Base-by-base conservation (phyloP, 2,888 invertebrate genomes). In the Vanessa cardui region DNA sequence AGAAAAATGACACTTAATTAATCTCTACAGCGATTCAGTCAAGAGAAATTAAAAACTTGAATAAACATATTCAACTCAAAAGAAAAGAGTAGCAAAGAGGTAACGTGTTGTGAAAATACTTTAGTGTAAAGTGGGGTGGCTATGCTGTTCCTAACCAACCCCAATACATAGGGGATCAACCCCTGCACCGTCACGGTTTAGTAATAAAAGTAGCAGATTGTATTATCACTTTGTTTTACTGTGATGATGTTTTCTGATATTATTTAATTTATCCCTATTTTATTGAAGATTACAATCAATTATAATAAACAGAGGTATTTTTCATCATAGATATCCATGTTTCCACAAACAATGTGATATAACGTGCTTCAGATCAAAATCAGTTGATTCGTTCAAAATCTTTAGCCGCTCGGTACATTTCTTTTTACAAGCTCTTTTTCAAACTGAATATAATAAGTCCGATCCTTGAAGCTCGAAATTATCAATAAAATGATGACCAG, bases 141-240 rank as follows among this genome's bases (percentile, higher is more conserved):
- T 18, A 39, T 31, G 60, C 21, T 18, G 45, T 31, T 70, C 63
- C 62, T 73, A 68, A 68, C 71, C 73, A 69, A 69, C 73, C 74
- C 72, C 69, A 71, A 73, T 47, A 52, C 45, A 46, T 58, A 66
- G 72, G 72, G 72, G 68, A 65, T 66, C 63, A 64, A 71, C 69
- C 71, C 71, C 67, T 56, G 20, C 50, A 9, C 20, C 20, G 26
- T 61, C 45, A 59, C 31, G 46, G 62, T 46, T 52, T 45, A 20
- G 61, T 46, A 62, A 61, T 33, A 39, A 56, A 39, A 21, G 49
- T 49, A 66, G 47, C 66, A 49, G 61, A 66, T 62, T 64, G 56
- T 18, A 33, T 39, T 18, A 56, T 56, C 39, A 18, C 56, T n/a
- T 56, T 68, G 52, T 67, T 58, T 62, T 44, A 44, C 6, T 26